Evolutionary conservation across 53 echinoderm and acorn worm species (phyloP), one percentile per base, ranked within the genome.

Genomic region (Henricia sp.): DNA sequence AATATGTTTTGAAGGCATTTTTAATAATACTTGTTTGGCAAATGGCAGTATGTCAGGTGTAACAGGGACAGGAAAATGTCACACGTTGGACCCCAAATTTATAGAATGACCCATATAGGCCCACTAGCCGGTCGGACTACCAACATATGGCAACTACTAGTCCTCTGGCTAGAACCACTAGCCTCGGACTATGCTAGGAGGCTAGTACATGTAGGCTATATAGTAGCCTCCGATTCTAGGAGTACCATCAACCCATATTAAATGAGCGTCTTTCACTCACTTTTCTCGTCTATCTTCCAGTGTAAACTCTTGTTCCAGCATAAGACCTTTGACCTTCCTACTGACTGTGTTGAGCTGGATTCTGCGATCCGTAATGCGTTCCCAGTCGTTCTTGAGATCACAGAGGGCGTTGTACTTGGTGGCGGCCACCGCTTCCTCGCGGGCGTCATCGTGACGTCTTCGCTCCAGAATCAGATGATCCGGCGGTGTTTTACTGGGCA

Each of bases 381-480:
- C 99, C 99, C 99, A 99, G 68, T 99, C 99, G 33, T 99, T 99
- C 70, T 99, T 99, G 42, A 99, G 67, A 84, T 99, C 99, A 21
- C 84, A 99, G 21, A 99, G 86, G 35, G 94, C 94, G 52, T 99
- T 99, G 83, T 99, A 99, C 70, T 92, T 94, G 46, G 94, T 94
- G 39, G 56, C 87, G 10, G 99, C 92, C 63, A 69, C 99, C 11
- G 99, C 99, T 55, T 94, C 94, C 71, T 99, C 94, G 10, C 94
- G 69, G 27, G 89, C 85, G 83, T 94, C 94, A 62, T 99, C 99
- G 53, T 92, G 88, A 17, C 92, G 90, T 34, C 97, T 72, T 33
- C 93, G 68, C 70, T 99, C 92, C 40, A 94, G 68, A 52, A 94
- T 99, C 38, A 99, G 77, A 62, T 99, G 99, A 63, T 94, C 94